Evolutionary conservation across 2,888 invertebrate genomes (phyloP).

Genomic region (Tridacna crocea): DNA sequence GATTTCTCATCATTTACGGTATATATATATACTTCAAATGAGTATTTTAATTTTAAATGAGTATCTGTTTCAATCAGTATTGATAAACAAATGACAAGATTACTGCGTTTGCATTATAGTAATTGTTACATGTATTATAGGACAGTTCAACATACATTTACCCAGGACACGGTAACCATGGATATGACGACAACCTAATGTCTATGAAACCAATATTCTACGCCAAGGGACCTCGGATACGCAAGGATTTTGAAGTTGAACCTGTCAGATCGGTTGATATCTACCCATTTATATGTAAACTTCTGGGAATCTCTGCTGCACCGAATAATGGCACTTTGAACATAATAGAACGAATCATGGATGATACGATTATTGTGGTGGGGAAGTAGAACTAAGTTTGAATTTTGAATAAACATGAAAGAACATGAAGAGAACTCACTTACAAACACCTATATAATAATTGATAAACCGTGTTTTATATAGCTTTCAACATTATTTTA

Average conservation of each 20-base stretch:
- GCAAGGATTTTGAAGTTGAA: conserved; percentile 80
- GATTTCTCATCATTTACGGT: no score
- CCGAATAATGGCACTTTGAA: conserved; percentile 82
- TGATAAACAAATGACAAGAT: no score
- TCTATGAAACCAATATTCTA: conserved; percentile 82
- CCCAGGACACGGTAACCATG: conserved; percentile 85
- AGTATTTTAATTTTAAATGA: no score
- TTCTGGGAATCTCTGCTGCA: conserved; percentile 86
- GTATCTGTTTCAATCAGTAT: no score
- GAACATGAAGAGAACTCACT: no score
- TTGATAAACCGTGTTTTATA: no score
- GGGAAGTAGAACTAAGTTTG: not conserved
- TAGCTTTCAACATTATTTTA: no score
- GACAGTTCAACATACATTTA: not conserved
- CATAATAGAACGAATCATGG: not conserved
- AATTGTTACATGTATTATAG: not conserved
- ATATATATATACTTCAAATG: no score
- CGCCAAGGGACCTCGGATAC: conserved; percentile 86
- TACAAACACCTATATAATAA: no score
- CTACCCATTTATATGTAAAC: conserved; percentile 88
- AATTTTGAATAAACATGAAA: no score
- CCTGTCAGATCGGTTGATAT: conserved; percentile 89
- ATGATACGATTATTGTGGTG: not conserved
- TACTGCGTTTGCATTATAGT: no score
- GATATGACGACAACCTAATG: conserved; percentile 86